A percentile compares a stretch with the other conserved stretches of the same genome.
phyloP scores from a whole-genome alignment of 1,140 invertebrate species.

The Pogonognathellus flavescens region DNA sequence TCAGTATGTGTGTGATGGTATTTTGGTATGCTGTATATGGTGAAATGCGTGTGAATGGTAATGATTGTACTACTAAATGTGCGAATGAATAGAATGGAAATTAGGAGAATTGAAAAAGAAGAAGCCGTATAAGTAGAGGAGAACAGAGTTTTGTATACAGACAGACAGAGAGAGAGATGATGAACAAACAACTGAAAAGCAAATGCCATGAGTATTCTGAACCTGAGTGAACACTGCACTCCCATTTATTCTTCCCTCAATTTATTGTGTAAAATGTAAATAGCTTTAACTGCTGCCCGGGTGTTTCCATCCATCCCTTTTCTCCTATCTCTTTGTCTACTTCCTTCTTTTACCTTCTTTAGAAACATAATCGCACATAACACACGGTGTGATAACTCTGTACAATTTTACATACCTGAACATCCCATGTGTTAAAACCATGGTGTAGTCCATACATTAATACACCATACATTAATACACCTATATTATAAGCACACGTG shows the following conservation, averaged over 20 bases:
- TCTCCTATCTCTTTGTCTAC: not conserved
- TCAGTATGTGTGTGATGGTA: not conserved
- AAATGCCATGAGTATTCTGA: not conserved
- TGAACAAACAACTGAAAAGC: not conserved
- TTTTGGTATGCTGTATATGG: not conserved
- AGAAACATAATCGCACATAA: not conserved
- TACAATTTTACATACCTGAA: too few relatives aligned
- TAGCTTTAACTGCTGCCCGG: slow-evolving; percentile 1
- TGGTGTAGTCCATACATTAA: too few relatives aligned
- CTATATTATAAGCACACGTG: too few relatives aligned
- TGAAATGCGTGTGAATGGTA: too few relatives aligned
- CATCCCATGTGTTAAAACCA: too few relatives aligned
- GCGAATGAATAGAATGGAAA: slow-evolving; percentile 29
- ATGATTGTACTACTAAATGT: not conserved
- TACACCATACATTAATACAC: too few relatives aligned
- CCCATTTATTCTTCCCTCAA: not conserved
- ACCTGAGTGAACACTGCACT: not conserved
- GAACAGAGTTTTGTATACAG: not conserved
- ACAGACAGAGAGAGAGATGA: too few relatives aligned
- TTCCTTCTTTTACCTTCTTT: not conserved
- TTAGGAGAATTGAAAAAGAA: not conserved
- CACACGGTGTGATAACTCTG: not conserved
- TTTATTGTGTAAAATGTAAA: slow-evolving; percentile 9
- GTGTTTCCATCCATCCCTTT: not conserved
- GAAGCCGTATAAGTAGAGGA: not conserved